Conservation (phyloP, 2,797 vertebrate species). For the Luscinia megarhynchos region DNA sequence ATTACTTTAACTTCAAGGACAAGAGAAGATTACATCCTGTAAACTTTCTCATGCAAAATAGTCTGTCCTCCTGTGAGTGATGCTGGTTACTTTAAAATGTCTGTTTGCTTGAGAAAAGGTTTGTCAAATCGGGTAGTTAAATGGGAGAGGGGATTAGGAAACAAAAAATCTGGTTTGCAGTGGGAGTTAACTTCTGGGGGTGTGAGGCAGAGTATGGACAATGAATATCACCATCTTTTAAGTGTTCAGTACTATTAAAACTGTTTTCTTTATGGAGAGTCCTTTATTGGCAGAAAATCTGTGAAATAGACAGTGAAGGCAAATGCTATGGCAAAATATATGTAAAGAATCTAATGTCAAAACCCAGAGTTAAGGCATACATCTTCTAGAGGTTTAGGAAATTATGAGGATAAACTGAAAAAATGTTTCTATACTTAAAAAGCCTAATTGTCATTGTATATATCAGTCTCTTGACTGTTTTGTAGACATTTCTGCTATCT, state of each 20-base stretch:
- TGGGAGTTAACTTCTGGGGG: not conserved
- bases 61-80: not conserved
- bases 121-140: not conserved
- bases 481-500: not conserved
- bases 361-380: not conserved
- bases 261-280: not conserved
- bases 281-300: not conserved
- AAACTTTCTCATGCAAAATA: conserved; percentile 35
- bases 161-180: not conserved
- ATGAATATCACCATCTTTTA: not conserved
- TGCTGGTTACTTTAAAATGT: not conserved
- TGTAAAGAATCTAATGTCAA: not conserved
- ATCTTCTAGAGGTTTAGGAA: not conserved
- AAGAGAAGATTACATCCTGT: not conserved
- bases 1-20: conserved; percentile 21
- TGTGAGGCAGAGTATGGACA: not conserved
- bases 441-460: not conserved
- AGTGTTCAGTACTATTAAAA: not conserved
- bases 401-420: not conserved
- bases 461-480: not conserved
- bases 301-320: not conserved
- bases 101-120: not conserved
- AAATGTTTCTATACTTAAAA: not conserved
- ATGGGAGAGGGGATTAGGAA: not conserved
- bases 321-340: not conserved